phyloP scores from a whole-genome alignment of 2,113 vertebrate genomes.

The Erythrocebus patas region DNA sequence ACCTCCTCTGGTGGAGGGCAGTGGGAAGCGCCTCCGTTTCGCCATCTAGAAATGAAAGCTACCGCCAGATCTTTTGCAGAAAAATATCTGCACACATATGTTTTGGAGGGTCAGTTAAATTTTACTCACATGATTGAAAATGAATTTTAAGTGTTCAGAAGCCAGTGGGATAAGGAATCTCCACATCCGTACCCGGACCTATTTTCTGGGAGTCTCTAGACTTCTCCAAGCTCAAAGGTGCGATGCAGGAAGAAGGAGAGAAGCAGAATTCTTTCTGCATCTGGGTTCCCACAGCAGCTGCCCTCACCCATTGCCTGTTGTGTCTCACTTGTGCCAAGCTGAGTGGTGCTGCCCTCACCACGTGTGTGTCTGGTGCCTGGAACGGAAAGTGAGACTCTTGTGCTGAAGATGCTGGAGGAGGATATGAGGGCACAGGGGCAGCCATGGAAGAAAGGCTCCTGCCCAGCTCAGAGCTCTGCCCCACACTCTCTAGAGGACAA shows the following conservation, averaged over 20 bases:
- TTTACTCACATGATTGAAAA: not conserved
- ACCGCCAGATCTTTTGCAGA: not conserved
- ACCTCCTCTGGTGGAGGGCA: not conserved
- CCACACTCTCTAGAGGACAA: not conserved
- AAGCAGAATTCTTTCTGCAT: not conserved
- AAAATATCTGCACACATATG: not conserved
- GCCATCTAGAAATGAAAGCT: not conserved
- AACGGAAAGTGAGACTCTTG: too few species aligned
- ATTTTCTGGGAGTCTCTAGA: not conserved
- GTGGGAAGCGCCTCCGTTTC: not conserved
- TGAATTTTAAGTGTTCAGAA: not conserved
- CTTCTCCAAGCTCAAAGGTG: not conserved
- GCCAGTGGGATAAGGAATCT: not conserved
- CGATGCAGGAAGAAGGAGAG: not conserved
- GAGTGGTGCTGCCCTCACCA: too few species aligned
- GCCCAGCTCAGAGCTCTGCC: not conserved
- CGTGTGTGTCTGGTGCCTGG: too few species aligned
- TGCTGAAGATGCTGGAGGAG: not conserved
- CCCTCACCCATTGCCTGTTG: too few species aligned
- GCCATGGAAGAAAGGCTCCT: not conserved
- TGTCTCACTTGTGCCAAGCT: not conserved
- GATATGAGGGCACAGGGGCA: not conserved
- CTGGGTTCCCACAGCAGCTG: rapidly evolving
- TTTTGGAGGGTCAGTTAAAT: not conserved
- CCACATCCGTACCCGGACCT: not conserved